Evolutionary conservation across 2,888 invertebrate species (phyloP).

Genomic region (Lithophane semibrunnea): DNA sequence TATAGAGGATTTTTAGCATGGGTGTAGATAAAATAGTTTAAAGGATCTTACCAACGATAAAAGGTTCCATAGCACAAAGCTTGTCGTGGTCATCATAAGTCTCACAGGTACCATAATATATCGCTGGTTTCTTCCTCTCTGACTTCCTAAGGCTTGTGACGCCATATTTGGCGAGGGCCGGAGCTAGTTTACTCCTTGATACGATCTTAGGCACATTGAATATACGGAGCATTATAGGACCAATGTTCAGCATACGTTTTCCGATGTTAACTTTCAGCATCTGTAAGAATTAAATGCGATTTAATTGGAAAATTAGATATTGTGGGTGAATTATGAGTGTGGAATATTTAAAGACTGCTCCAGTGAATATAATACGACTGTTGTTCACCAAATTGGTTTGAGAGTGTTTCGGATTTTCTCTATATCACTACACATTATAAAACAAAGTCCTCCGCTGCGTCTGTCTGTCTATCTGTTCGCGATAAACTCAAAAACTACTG

Average conservation of each 20-base stretch:
- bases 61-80: slow-evolving; percentile 53
- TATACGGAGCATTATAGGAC: slow-evolving; percentile 68
- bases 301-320: not conserved
- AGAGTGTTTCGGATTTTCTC: not conserved
- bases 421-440: not conserved
- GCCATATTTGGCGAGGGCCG: slow-evolving; percentile 65
- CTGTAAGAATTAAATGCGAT: slow-evolving; percentile 60
- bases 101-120: slow-evolving; percentile 60
- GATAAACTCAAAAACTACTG: too few relatives aligned
- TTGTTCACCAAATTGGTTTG: not conserved
- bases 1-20: too few relatives aligned
- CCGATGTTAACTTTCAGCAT: slow-evolving; percentile 65
- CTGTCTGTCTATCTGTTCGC: too few relatives aligned
- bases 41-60: slow-evolving; percentile 64
- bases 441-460: too few relatives aligned
- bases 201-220: slow-evolving; percentile 61
- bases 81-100: slow-evolving; percentile 68
- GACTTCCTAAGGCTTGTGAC: slow-evolving; percentile 69
- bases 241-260: slow-evolving; percentile 71
- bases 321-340: not conserved
- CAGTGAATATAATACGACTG: not conserved
- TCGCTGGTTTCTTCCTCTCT: slow-evolving; percentile 35
- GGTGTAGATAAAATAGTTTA: not conserved
- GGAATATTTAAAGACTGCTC: not conserved
- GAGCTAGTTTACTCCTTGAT: slow-evolving; percentile 46